Evolutionary conservation across 2,113 vertebrate genomes (phyloP).

Genomic region (Pelvicachromis taeniatus): DNA sequence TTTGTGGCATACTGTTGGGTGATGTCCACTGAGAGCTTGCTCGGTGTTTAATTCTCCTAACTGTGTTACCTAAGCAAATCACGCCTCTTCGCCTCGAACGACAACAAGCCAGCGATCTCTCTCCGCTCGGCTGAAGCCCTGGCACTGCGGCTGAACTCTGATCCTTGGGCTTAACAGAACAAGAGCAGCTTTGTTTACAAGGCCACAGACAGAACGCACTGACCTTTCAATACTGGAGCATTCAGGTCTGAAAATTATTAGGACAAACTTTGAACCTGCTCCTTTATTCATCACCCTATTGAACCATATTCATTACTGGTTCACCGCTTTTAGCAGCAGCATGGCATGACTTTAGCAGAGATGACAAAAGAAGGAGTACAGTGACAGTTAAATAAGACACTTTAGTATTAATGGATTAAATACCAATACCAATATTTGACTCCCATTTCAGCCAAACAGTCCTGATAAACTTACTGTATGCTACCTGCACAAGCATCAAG

Average conservation of each 20-base stretch:
- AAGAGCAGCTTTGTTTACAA: slow-evolving; percentile 45
- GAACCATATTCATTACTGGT: neutral
- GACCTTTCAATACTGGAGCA: neutral
- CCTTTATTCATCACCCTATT: neutral
- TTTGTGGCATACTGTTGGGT: neutral
- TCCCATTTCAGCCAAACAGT: neutral
- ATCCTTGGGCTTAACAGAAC: slow-evolving; percentile 40
- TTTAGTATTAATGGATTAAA: neutral
- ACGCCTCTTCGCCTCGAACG: neutral
- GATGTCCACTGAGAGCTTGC: neutral
- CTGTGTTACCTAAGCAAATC: slow-evolving; percentile 27
- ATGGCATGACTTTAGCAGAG: neutral
- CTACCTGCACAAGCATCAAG: neutral
- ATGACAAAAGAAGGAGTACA: neutral
- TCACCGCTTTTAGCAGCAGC: neutral
- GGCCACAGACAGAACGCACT: neutral
- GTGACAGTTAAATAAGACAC: neutral
- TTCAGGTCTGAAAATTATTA: neutral
- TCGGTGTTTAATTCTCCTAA: slow-evolving; percentile 21
- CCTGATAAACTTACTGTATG: neutral
- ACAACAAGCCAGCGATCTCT: slow-evolving; percentile 15
- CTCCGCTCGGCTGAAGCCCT: slow-evolving; percentile 2
- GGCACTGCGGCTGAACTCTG: slow-evolving; percentile 18
- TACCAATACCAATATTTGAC: neutral
- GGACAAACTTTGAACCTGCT: neutral